These are phyloP conservation scores for Heliconius charithonia DNA, from an alignment of 2,888 invertebrate species.

Conservation along the genomic window DNA sequence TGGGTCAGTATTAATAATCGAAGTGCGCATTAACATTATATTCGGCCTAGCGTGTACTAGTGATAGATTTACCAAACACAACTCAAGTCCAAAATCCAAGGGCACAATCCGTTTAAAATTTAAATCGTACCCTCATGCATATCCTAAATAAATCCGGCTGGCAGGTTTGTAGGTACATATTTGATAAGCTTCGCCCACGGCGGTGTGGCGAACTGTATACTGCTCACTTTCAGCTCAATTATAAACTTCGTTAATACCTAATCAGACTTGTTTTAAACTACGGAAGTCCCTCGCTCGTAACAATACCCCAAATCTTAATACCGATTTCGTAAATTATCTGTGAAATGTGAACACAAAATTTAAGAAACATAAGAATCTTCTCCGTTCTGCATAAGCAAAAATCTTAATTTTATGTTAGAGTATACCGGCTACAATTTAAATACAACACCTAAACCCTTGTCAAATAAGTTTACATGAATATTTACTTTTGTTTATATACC, in stretches of 20 bases:
- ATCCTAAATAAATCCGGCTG: conserved; percentile 82
- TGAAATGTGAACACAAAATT: neutral
- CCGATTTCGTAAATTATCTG: neutral
- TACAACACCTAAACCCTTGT: conserved; percentile 3
- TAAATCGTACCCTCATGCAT: conserved; percentile 83
- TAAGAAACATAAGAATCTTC: neutral
- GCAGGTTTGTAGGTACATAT: conserved; percentile 82
- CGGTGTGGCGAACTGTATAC: conserved; percentile 63
- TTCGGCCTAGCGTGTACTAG: conserved; percentile 58
- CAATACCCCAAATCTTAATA: conserved; percentile 28
- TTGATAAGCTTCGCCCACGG: conserved; percentile 74
- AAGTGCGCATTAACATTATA: conserved; percentile 71
- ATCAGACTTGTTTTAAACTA: conserved; percentile 53
- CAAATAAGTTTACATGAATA: conserved; percentile 12
- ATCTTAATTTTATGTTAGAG: neutral
- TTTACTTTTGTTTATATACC: neutral
- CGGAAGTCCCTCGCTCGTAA: conserved; percentile 23
- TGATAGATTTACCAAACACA: conserved; percentile 80
- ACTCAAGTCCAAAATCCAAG: conserved; percentile 78
- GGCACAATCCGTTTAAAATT: conserved; percentile 84
- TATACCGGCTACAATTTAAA: neutral
- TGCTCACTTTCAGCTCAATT: conserved; percentile 76
- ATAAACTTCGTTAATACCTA: conserved; percentile 68
- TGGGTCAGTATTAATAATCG: conserved; percentile 68
- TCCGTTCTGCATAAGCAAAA: neutral